These are phyloP conservation scores for Dicentrarchus labrax DNA, from an alignment of 2,113 vertebrate species.

Conservation along the genomic window DNA sequence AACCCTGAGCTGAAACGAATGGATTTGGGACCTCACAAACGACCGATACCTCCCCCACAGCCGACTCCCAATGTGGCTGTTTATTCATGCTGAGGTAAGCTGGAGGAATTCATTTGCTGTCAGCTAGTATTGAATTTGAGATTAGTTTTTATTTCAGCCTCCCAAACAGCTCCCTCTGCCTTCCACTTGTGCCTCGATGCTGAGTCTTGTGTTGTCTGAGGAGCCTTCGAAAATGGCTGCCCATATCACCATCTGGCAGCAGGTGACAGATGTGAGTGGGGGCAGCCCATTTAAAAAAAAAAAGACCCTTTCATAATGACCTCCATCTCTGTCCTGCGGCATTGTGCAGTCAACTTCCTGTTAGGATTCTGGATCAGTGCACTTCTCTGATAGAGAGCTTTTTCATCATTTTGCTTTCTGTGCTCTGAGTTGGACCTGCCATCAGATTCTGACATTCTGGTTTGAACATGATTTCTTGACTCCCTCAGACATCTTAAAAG, in stretches of 20 bases:
- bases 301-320: slow-evolving; percentile 72
- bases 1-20: slow-evolving; percentile 83
- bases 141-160: slow-evolving; percentile 93
- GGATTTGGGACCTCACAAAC: slow-evolving; percentile 81
- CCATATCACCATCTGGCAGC: slow-evolving; percentile 74
- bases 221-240: slow-evolving; percentile 46
- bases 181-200: slow-evolving; percentile 68
- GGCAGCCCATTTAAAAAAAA: slow-evolving; percentile 26
- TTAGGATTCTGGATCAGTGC: slow-evolving; percentile 64
- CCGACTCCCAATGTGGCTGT: slow-evolving; percentile 82
- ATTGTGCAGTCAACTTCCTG: slow-evolving; percentile 63
- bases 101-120: slow-evolving; percentile 94
- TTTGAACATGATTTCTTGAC: slow-evolving; percentile 22
- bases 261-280: slow-evolving; percentile 69
- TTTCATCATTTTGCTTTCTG: slow-evolving; percentile 46
- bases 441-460: slow-evolving; percentile 33
- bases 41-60: slow-evolving; percentile 72
- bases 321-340: slow-evolving; percentile 57
- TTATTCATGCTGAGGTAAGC: slow-evolving; percentile 97
- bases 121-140: slow-evolving; percentile 94
- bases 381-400: slow-evolving; percentile 42
- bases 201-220: slow-evolving; percentile 68
- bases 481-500: slow-evolving; percentile 1
- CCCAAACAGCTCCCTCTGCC: slow-evolving; percentile 87
- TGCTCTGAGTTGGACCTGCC: slow-evolving; percentile 20